Conservation (phyloP, 2,113 vertebrate species). For the Cyphomyrus discorhynchus region DNA sequence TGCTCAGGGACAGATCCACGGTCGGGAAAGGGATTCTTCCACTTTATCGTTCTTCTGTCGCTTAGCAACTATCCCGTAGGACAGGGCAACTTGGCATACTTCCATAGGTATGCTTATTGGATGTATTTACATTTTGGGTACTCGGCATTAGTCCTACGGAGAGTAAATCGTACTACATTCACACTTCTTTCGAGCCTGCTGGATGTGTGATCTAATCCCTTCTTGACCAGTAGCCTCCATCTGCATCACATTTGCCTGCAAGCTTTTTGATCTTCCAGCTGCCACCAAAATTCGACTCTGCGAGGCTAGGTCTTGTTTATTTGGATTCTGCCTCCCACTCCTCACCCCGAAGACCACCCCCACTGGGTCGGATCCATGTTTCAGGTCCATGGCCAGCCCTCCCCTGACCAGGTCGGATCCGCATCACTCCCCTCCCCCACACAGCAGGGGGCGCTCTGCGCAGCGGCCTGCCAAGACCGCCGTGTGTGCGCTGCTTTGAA, state of each 20-base stretch:
- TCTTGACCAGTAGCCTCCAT: neutral
- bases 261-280: constrained; percentile 5
- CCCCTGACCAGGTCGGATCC: neutral
- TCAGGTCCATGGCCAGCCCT: neutral
- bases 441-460: neutral
- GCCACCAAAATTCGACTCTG: neutral
- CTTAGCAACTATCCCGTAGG: neutral
- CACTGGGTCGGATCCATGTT: neutral
- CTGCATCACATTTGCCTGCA: neutral
- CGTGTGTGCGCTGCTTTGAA: neutral
- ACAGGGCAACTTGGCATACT: neutral
- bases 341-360: neutral
- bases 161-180: neutral
- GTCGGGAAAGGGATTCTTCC: neutral
- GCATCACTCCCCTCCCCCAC: neutral
- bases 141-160: neutral
- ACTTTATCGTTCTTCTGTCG: neutral
- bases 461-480: neutral
- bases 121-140: neutral
- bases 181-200: neutral
- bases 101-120: neutral
- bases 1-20: neutral
- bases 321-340: neutral
- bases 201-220: neutral
- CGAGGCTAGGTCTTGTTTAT: neutral